A percentile compares a stretch with the other conserved stretches of the same genome.
Evolutionary conservation across 2,888 invertebrate genomes (phyloP).

Genomic region (Pristionchus maxplancki): DNA sequence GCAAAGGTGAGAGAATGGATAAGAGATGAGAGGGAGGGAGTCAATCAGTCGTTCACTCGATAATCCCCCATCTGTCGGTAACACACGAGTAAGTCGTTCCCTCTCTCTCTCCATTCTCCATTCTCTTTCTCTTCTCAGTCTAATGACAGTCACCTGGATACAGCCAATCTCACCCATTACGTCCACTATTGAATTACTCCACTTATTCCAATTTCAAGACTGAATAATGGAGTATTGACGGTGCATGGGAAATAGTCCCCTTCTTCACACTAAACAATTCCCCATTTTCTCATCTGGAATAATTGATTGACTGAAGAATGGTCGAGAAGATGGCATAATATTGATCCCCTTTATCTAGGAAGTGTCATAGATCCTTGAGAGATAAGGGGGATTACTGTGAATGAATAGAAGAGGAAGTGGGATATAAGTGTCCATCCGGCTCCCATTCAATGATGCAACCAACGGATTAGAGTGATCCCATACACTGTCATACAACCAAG

Average conservation of each 20-base stretch:
- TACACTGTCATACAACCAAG: neutral
- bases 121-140: neutral
- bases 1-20: constrained; percentile 43
- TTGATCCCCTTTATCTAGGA: constrained; percentile 44
- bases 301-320: neutral
- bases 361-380: constrained; percentile 1
- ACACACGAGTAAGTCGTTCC: neutral
- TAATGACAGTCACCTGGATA: constrained; percentile 30
- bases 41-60: neutral
- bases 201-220: constrained; percentile 40
- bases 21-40: constrained; percentile 23
- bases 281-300: constrained; percentile 24
- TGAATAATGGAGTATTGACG: constrained; percentile 45
- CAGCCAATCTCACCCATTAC: constrained; percentile 15
- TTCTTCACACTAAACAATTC: constrained; percentile 26
- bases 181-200: constrained; percentile 19
- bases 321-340: constrained; percentile 11
- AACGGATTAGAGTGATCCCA: constrained; percentile 34
- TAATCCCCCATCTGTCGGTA: neutral
- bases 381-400: constrained; percentile 8
- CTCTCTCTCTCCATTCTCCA: neutral
- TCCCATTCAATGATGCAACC: constrained; percentile 35
- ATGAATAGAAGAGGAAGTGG: constrained; percentile 33
- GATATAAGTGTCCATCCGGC: constrained; percentile 43
- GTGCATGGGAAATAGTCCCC: constrained; percentile 8